phyloP scores from a whole-genome alignment of 2,888 invertebrate species.

The Dicycla oo region DNA sequence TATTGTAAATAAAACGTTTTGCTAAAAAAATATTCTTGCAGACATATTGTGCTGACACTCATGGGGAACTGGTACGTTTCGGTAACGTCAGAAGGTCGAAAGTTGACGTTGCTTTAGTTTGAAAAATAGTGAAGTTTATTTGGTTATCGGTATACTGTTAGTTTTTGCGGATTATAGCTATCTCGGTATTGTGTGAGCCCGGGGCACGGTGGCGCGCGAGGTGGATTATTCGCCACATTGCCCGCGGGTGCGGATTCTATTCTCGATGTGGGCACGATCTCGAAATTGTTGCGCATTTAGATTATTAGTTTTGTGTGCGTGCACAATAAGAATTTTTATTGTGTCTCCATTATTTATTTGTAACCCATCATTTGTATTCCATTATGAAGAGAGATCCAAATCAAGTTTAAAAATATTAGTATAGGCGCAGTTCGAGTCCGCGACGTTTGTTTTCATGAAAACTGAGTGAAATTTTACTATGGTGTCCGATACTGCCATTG shows the following conservation, averaged over 20 bases:
- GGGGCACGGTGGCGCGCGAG: conserved; percentile 81
- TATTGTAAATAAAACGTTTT: conserved; percentile 70
- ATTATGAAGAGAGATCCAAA: not conserved
- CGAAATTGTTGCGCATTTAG: conserved; percentile 86
- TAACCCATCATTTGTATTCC: conserved; percentile 8
- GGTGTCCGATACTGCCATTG: no score
- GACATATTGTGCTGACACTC: conserved; percentile 33
- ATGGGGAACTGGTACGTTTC: conserved; percentile 9
- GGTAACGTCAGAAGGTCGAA: conserved; percentile 55
- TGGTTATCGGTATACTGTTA: conserved; percentile 73
- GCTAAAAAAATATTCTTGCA: conserved; percentile 54
- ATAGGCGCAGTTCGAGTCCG: no score
- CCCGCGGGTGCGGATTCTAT: conserved; percentile 78
- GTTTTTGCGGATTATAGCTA: conserved; percentile 87
- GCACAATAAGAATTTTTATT: conserved; percentile 50
- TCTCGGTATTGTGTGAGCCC: conserved; percentile 73
- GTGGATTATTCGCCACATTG: conserved; percentile 88
- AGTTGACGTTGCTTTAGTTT: conserved; percentile 43
- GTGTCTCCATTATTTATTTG: conserved; percentile 37
- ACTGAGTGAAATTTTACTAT: no score
- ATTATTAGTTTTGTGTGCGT: conserved; percentile 65
- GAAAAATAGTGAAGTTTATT: conserved; percentile 44
- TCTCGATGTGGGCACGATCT: conserved; percentile 79
- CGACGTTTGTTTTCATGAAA: no score
- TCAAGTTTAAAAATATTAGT: not conserved